phyloP scores from a whole-genome alignment of 2,113 vertebrate species.

The Smithornis capensis region DNA sequence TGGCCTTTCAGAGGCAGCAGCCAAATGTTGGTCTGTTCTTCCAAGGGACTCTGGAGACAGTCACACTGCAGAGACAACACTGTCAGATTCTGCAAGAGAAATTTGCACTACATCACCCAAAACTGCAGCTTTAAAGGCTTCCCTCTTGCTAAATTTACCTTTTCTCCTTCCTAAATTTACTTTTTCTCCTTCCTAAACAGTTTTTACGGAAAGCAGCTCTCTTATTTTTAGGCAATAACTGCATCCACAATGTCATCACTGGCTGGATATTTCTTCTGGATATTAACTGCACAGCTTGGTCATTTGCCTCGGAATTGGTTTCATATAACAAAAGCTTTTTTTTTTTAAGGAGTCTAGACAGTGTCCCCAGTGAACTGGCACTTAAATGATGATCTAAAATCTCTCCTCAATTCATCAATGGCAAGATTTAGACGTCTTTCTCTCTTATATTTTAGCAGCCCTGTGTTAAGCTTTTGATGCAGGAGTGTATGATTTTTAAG shows the following conservation, averaged over 20 bases:
- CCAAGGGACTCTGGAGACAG: background rate
- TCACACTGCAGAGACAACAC: background rate
- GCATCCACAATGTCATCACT: background rate
- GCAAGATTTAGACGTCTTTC: background rate
- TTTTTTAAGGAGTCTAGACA: constrained; percentile 31
- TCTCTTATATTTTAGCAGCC: background rate
- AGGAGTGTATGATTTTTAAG: background rate
- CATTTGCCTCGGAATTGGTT: constrained; percentile 30
- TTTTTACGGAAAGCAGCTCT: background rate
- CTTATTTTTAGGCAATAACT: background rate
- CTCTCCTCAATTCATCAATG: background rate
- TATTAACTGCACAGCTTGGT: background rate
- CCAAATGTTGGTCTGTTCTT: background rate
- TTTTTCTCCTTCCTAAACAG: background rate
- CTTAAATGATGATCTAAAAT: background rate
- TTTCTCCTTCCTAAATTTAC: background rate
- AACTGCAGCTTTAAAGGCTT: background rate
- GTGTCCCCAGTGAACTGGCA: background rate
- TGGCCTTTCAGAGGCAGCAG: background rate
- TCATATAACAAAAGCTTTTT: constrained; percentile 41
- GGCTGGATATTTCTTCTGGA: background rate
- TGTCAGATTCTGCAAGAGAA: background rate
- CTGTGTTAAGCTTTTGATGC: background rate
- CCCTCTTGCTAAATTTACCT: background rate
- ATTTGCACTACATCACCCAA: background rate